Conservation (phyloP, 1,140 invertebrate species). For the Camponotus pennsylvanicus region DNA sequence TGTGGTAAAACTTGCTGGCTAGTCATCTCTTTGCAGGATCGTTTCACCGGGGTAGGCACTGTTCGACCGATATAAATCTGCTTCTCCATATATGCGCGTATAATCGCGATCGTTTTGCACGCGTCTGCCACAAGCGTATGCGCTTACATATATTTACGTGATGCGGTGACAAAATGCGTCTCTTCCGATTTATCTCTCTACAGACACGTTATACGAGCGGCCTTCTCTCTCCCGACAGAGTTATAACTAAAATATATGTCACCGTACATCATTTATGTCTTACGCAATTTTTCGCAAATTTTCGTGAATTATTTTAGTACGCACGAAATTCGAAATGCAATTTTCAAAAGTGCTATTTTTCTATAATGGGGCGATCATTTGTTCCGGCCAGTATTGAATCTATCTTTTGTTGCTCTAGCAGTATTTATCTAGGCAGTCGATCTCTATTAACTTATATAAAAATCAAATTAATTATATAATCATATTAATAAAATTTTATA, state of each 20-base stretch:
- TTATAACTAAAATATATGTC: constrained; percentile 31
- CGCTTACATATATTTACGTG: constrained; percentile 13
- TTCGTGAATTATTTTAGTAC: not conserved
- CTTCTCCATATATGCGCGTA: constrained; percentile 60
- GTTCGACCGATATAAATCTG: constrained; percentile 73
- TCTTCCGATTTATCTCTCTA: not conserved
- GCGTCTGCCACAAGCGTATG: constrained; percentile 54
- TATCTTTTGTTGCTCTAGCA: too few relatives aligned
- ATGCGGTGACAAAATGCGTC: constrained; percentile 44
- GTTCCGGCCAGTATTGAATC: too few relatives aligned
- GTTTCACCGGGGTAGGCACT: constrained; percentile 63
- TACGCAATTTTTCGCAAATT: constrained; percentile 17
- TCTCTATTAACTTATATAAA: too few relatives aligned
- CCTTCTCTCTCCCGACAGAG: constrained; percentile 7
- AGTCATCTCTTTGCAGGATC: constrained; percentile 65
- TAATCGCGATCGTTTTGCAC: constrained; percentile 71
- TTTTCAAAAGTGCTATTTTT: constrained; percentile 14
- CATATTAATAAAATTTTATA: too few relatives aligned
- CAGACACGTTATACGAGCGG: not conserved
- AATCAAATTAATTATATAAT: too few relatives aligned
- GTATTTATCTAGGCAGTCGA: too few relatives aligned
- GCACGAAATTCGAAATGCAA: constrained; percentile 6
- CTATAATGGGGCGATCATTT: not conserved
- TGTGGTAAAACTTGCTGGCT: constrained; percentile 47
- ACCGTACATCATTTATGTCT: constrained; percentile 25